Evolutionary conservation across 2,888 invertebrate genomes (phyloP).

Genomic region (Anthrax anthrax): DNA sequence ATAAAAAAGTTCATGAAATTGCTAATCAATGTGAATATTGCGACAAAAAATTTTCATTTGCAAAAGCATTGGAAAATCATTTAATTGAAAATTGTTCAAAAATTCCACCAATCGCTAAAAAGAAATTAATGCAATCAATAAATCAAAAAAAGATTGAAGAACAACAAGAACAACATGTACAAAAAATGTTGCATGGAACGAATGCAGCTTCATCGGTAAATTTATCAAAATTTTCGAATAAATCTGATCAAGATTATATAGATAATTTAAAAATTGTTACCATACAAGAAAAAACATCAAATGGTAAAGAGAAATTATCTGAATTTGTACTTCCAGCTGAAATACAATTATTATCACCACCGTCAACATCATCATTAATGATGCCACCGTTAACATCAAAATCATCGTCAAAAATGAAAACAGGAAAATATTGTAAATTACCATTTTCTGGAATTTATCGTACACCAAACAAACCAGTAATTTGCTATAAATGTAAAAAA

Average conservation of each 20-base stretch:
- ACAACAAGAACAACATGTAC: neutral
- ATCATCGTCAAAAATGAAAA: neutral
- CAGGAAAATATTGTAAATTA: neutral
- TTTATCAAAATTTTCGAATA: too few relatives aligned
- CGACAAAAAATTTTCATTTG: slow-evolving; percentile 2
- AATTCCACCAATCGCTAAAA: neutral
- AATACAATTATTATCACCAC: too few relatives aligned
- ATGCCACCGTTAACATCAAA: neutral
- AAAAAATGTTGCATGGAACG: too few relatives aligned
- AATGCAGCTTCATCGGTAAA: too few relatives aligned
- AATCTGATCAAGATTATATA: too few relatives aligned
- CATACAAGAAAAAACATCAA: too few relatives aligned
- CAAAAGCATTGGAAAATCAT: slow-evolving; percentile 3
- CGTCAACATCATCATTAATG: too few relatives aligned
- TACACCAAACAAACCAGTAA: slow-evolving; percentile 1
- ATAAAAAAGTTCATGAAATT: neutral
- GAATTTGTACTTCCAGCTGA: too few relatives aligned
- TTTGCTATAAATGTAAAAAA: slow-evolving; percentile 1
- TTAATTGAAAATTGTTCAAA: slow-evolving; percentile 2
- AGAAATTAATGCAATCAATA: neutral
- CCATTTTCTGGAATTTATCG: slow-evolving; percentile 3
- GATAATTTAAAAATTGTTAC: too few relatives aligned
- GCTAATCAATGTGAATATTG: neutral
- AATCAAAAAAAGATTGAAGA: neutral
- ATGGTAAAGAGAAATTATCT: too few relatives aligned